Base-by-base conservation (phyloP, 2,888 invertebrate genomes). In the Tetragonula carbonaria region DNA sequence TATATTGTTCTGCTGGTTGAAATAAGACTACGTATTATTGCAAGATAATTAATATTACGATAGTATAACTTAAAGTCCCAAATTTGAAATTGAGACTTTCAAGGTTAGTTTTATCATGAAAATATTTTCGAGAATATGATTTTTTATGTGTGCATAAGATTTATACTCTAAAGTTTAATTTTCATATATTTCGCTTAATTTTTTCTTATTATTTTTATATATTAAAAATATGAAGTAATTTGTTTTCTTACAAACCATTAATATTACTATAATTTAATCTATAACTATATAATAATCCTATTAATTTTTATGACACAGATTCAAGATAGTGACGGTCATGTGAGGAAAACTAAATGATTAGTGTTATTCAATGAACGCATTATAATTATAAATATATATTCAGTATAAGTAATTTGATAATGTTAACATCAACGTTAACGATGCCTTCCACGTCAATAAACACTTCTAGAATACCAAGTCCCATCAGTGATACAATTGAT, bases 401-500 rank as follows among this genome's bases (percentile, higher is more conserved):
- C 33, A 73, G n/a, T 65, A 59, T 28, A 68, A 59, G 45, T 21
- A 53, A 65, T 33, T 45, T 66, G 45, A 38, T 72, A 79, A 89
- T 89, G 86, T 77, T 88, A 81, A 82, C 75, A 38, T 75, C 84
- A 21, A 65, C 45, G 53, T 73, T 86, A 73, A 62, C 62, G 63
- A 78, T 84, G 79, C 87, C 88, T 65, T 88, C 89, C 13, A 86
- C 90, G 0, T 88, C 88, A 0, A 62, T 85, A 33, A 79, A 80
- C 38, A 79, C 80, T 63, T 87, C 86, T 62, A 90, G 90, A 72
- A 72, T 91, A 74, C 87, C 92, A 45, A 93, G 93, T 93, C 95
- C 95, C 85, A 93, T 93, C 86, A 93, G 93, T 90, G 95, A 95
- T 91, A 93, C 91, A 91, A 93, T 93, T 92, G 95, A 95, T 93